Percentiles rank a stretch among this genome's conserved stretches.
These are phyloP conservation scores for Sialia sialis DNA, from an alignment of 2,113 vertebrate genomes.

Conservation along the genomic window DNA sequence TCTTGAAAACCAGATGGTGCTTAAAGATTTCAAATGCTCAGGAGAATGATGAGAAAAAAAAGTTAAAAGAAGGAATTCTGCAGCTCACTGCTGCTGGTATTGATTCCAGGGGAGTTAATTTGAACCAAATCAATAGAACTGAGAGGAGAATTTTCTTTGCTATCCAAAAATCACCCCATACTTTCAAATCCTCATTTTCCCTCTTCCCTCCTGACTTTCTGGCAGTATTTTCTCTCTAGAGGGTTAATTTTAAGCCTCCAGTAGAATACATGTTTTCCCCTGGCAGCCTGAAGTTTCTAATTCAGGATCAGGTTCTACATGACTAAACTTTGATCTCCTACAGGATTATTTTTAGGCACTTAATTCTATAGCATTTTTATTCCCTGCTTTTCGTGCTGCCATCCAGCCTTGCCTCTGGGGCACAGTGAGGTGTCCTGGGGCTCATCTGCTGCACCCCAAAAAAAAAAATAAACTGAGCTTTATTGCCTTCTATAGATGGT, in stretches of 20 bases:
- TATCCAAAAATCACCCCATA: neutral
- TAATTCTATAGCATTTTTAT: neutral
- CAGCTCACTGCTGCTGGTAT: neutral
- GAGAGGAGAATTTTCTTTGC: neutral
- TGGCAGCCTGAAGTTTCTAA: conserved; percentile 16
- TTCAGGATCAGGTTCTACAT: conserved; percentile 1
- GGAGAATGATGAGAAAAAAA: neutral
- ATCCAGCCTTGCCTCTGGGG: neutral
- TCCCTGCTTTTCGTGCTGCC: neutral
- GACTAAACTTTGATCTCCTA: conserved; percentile 18
- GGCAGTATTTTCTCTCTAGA: neutral
- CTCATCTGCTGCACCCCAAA: neutral
- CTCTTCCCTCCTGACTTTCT: neutral
- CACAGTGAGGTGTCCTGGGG: neutral
- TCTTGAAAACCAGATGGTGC: conserved; percentile 43
- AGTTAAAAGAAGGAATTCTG: neutral
- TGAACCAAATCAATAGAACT: neutral
- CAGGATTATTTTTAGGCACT: conserved; percentile 12
- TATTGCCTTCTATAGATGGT: neutral
- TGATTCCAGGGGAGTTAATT: neutral
- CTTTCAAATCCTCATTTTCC: neutral
- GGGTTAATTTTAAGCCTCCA: neutral
- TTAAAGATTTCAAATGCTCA: neutral
- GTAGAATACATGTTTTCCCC: neutral
- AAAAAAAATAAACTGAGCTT: neutral